These are phyloP conservation scores for Zaprionus ornatus DNA, from an alignment of 1,140 invertebrate genomes.

Conservation along the genomic window DNA sequence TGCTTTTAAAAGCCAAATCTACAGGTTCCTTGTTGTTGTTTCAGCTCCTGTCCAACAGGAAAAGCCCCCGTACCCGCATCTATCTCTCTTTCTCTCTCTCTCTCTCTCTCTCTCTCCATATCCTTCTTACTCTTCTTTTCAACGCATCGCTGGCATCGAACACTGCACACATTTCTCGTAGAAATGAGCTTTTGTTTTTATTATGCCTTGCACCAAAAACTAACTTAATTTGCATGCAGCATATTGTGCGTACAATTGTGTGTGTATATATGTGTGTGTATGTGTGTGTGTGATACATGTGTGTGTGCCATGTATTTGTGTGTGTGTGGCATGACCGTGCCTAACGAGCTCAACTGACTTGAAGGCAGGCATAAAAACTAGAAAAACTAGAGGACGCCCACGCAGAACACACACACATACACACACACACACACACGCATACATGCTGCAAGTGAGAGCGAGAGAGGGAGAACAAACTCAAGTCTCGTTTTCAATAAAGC, in stretches of 20 bases:
- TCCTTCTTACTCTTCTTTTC: background rate
- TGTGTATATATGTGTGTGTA: slow-evolving; percentile 7
- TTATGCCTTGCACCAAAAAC: slow-evolving; percentile 68
- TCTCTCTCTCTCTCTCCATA: too few relatives aligned
- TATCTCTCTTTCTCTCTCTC: background rate
- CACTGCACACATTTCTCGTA: slow-evolving; percentile 52
- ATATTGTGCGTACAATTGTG: slow-evolving; percentile 49
- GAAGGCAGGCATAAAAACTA: slow-evolving; percentile 65
- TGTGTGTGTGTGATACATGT: slow-evolving; percentile 11
- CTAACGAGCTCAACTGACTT: slow-evolving; percentile 70
- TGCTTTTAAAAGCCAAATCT: slow-evolving; percentile 78
- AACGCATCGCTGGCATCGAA: slow-evolving; percentile 33
- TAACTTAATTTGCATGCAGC: slow-evolving; percentile 75
- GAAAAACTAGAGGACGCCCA: slow-evolving; percentile 35
- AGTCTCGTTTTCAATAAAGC: slow-evolving; percentile 73
- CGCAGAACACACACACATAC: background rate
- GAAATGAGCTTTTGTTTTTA: slow-evolving; percentile 69
- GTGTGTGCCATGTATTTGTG: slow-evolving; percentile 25
- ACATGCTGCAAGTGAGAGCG: background rate
- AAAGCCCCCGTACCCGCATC: background rate
- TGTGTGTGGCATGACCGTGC: slow-evolving; percentile 45
- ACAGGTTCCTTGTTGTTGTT: slow-evolving; percentile 56
- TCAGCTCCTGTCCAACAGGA: slow-evolving; percentile 5
- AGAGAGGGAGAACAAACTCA: slow-evolving; percentile 14
- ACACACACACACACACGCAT: background rate